Evolutionary conservation across 2,113 vertebrate genomes (phyloP).

Genomic region (Brachyhypopomus gauderio): DNA sequence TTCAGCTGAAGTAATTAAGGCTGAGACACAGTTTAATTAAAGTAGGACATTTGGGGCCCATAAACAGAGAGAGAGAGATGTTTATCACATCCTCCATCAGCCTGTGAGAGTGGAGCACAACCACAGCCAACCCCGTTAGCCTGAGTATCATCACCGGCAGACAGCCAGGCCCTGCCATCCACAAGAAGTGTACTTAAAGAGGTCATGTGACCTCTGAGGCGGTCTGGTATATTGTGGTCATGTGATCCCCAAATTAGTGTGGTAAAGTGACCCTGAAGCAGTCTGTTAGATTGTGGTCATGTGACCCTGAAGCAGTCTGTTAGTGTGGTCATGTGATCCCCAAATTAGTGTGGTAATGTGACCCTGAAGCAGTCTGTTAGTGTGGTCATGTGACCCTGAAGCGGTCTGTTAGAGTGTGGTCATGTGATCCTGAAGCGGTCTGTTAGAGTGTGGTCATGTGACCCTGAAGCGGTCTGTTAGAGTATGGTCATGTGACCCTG

Average conservation of each 20-base stretch:
- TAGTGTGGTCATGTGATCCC: no score
- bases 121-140: no score
- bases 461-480: neutral
- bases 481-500: no score
- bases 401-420: neutral
- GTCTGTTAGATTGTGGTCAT: neutral
- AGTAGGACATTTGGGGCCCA: conserved; percentile 44
- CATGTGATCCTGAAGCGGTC: neutral
- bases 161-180: no score
- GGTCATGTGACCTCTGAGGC: no score
- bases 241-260: neutral
- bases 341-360: neutral
- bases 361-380: neutral
- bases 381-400: no score
- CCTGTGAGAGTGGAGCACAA: conserved; percentile 9
- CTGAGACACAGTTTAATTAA: conserved; percentile 50
- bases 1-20: conserved; percentile 41
- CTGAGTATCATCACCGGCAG: no score
- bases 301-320: no score
- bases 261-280: neutral
- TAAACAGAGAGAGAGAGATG: conserved; percentile 34
- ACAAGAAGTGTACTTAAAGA: no score
- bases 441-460: no score
- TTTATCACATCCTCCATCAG: conserved; percentile 43
- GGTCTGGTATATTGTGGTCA: no score